Conservation (phyloP, 2,113 vertebrate genomes). For the Clarias macrocephalus region DNA sequence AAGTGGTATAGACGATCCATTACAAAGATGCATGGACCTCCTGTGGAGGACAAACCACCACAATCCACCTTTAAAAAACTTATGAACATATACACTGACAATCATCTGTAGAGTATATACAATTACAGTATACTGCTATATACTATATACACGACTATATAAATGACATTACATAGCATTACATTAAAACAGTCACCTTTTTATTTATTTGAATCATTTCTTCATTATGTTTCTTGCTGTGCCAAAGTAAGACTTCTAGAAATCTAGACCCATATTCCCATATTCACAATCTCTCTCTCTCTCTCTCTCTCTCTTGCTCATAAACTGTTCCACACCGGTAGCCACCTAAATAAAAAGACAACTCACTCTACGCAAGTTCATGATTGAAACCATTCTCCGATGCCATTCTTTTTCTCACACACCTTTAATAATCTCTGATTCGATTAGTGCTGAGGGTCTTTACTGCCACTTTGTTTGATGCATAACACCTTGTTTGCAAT, state of each 20-base stretch:
- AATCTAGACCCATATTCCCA: neutral
- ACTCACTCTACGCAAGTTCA: neutral
- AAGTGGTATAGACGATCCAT: too few species aligned
- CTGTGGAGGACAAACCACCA: too few species aligned
- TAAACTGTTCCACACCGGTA: neutral
- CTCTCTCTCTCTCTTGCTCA: neutral
- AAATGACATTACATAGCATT: too few species aligned
- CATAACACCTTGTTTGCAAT: neutral
- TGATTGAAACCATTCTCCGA: neutral
- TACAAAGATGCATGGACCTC: too few species aligned
- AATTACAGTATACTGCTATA: too few species aligned
- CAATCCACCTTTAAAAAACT: too few species aligned
- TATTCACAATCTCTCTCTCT: neutral
- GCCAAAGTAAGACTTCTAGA: neutral
- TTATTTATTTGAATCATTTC: too few species aligned
- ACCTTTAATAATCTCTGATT: conserved; percentile 10
- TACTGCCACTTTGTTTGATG: neutral
- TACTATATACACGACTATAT: too few species aligned
- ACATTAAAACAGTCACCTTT: too few species aligned
- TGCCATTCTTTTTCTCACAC: neutral
- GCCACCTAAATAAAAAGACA: neutral
- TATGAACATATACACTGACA: too few species aligned
- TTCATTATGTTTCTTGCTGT: too few species aligned
- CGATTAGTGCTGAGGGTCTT: neutral
- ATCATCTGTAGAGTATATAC: too few species aligned